Evolutionary conservation across 2,888 invertebrate genomes (phyloP), one percentile per base, ranked within the genome.

Genomic region (Steinernema carpocapsae): DNA sequence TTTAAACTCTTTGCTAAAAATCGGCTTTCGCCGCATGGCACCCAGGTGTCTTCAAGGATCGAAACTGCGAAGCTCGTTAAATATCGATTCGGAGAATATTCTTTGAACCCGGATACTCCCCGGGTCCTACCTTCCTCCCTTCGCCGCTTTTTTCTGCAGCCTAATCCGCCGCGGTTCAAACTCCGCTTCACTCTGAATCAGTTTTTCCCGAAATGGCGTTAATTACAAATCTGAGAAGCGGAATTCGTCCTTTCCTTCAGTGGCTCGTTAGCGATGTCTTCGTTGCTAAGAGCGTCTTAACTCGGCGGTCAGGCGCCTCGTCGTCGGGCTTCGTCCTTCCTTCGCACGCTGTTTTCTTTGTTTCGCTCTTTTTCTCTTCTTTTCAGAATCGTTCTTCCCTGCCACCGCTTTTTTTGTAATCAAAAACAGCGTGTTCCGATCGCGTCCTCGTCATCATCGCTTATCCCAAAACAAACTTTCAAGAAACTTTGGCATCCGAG

Each of bases 311-410:
- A 64, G 32, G 64, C 64, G 64, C 32, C 26, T 64, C 14, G 48
- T 64, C 37, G 29, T 29, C 26, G 64, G 64, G 10, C 64, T 32
- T 64, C 64, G 64, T 14, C 29, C 22, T 17, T 32, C 37, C 37
- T 37, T 37, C 37, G 37, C 37, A 37, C 64, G 64, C 37, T 32
- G 32, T 32, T 26, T 52, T 32, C 32, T 32, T 32, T 2, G 22
- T 26, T 56, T 56, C 56, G 19, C 48, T 56, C 56, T 64, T 64
- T 32, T 64, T 32, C 32, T 64, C 32, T 64, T 32, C 64, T n/a
- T 17, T 32, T 32, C 64, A 64, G 64, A 32, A 64, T 6, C 64
- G 6, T 32, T 32, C 64, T 26, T 1, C 32, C 26, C 26, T 32
- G n/a, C 64, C 14, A 7, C 32, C 29, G 64, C 64, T 32, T 29